phyloP scores from a whole-genome alignment of 2,113 vertebrate genomes.

The Calyptommatus sinebrachiatus region DNA sequence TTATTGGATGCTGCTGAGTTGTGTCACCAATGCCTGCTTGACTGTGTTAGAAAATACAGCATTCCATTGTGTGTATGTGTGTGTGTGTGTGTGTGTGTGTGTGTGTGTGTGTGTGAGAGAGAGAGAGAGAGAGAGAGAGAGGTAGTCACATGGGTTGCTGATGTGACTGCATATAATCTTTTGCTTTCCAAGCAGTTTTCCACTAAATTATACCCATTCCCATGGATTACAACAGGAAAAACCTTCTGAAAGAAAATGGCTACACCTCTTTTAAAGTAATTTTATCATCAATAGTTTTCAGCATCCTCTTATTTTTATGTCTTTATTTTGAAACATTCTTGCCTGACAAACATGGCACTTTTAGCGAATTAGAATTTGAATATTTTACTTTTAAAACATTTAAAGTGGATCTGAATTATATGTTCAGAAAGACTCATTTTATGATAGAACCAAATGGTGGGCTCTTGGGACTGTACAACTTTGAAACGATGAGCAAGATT shows the following conservation, averaged over 20 bases:
- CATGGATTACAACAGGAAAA: background rate
- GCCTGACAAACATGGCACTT: background rate
- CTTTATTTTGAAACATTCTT: background rate
- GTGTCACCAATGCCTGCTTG: no score
- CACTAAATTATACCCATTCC: no score
- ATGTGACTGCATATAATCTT: no score
- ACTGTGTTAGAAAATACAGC: no score
- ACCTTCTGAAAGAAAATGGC: background rate
- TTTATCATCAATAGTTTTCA: background rate
- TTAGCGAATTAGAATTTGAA: background rate
- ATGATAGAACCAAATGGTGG: background rate
- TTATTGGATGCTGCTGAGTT: no score
- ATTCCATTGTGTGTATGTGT: no score
- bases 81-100: no score
- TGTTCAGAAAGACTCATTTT: background rate
- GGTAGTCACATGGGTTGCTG: no score
- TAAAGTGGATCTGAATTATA: background rate
- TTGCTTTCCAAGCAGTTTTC: no score
- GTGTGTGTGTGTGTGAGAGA: no score
- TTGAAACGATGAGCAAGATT: background rate
- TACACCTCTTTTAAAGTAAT: background rate
- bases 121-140: no score
- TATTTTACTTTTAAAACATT: background rate
- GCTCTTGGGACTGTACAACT: background rate
- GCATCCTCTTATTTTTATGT: background rate